Base-by-base conservation (phyloP, 2,113 vertebrate species). In the Tringa solitaria region DNA sequence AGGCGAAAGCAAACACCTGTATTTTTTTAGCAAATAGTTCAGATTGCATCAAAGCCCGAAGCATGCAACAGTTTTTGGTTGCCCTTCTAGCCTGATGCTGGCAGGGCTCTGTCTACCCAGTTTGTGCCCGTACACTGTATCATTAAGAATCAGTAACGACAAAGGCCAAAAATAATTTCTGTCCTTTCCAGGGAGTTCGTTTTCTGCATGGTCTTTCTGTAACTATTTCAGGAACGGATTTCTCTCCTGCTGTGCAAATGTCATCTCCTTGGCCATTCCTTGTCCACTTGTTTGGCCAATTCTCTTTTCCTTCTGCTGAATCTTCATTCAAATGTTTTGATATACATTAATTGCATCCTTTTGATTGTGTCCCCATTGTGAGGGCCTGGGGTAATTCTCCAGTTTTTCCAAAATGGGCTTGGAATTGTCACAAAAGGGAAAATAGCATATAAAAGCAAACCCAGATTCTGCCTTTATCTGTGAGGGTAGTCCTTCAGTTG, bases 211-310 rank as follows among this genome's bases (percentile, higher is more conserved):
- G 6, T n/a, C 17, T 54, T 68, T 91, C 61, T 77, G 18, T 64
- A 73, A 30, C 17, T 18, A 5, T 77, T 87, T 69, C 64, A 74
- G 50, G 6, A 81, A 22, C 10, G 4, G 27, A 23, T 74, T 60
- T 81, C 37, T 53, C 19, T 94, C 14, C 8, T 0, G 0, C 22
- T 72, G 26, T 72, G 32, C 12, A 72, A 35, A 27, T 48, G 16
- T 9, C 32, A 39, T 69, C 23, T 60, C 35, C 53, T 63, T 19
- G 19, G 6, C 30, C 9, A 5, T 67, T 82, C 14, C 8, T 59
- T 41, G 35, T 24, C 0, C 0, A 53, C 9, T 75, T n/a, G 4
- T 32, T n/a, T 39, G 43, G 7, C 8, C 7, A 24, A 10, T 43
- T 57, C 27, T 48, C 26, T 53, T 61, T 65, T 76, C 30, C 30